Conservation (phyloP, 2,113 vertebrate genomes). For the Pluvialis apricaria region DNA sequence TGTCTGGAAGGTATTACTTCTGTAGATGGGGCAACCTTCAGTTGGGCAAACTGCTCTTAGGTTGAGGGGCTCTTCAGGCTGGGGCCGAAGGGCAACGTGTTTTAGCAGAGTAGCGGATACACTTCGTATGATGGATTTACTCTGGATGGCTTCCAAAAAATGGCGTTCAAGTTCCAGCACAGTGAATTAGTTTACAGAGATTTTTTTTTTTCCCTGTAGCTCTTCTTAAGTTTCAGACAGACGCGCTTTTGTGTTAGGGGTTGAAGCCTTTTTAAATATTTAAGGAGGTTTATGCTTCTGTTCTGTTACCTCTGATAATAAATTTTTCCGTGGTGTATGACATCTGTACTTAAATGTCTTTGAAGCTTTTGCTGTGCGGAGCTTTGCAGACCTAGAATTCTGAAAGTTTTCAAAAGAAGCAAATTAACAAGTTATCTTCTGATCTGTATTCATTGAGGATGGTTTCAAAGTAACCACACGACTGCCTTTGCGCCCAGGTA, state of each 20-base stretch:
- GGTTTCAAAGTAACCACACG: background rate
- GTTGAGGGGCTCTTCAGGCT: background rate
- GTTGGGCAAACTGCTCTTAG: background rate
- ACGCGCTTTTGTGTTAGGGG: background rate
- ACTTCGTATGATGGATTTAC: rapidly evolving
- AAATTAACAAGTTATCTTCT: background rate
- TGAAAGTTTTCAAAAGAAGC: background rate
- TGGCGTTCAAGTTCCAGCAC: background rate
- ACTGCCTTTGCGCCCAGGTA: background rate
- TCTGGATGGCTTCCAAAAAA: background rate
- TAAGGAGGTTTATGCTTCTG: background rate
- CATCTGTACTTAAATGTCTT: background rate
- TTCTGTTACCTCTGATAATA: background rate
- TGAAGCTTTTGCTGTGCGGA: background rate
- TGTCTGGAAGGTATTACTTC: background rate
- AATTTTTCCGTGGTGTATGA: background rate
- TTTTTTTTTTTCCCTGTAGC: background rate
- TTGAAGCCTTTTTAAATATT: background rate
- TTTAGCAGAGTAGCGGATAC: background rate
- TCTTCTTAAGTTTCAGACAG: background rate
- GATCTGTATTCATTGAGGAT: background rate
- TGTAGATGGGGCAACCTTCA: background rate
- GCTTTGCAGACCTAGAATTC: background rate
- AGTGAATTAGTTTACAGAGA: background rate
- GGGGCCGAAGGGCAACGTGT: background rate